These are phyloP conservation scores for Amyelois transitella DNA, from an alignment of 1,140 invertebrate genomes.

Conservation along the genomic window DNA sequence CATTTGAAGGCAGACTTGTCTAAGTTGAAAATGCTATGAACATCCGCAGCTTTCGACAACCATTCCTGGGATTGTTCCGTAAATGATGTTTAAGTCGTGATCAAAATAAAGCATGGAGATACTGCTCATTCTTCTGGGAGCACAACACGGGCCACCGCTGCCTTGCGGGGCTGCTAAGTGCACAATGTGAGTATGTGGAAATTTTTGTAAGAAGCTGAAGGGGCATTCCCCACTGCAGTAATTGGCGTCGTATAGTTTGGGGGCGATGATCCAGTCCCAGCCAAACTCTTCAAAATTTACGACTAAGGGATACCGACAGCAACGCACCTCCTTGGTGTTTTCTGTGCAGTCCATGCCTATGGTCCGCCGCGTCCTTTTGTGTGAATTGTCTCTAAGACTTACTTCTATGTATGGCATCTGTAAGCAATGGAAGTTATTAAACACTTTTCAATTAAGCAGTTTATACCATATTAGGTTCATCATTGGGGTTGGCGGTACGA, in stretches of 20 bases:
- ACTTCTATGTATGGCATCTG: slow-evolving; percentile 91
- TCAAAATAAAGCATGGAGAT: slow-evolving; percentile 97
- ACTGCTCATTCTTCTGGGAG: slow-evolving; percentile 89
- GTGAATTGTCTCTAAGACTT: slow-evolving; percentile 77
- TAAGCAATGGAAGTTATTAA: too few species aligned
- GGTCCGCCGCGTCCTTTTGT: slow-evolving; percentile 82
- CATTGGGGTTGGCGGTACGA: too few species aligned
- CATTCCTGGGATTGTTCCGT: slow-evolving; percentile 92
- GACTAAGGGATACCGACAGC: slow-evolving; percentile 92
- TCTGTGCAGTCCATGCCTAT: slow-evolving; percentile 87
- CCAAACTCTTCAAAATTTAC: slow-evolving; percentile 98
- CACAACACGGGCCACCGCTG: slow-evolving; percentile 90
- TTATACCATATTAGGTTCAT: too few species aligned
- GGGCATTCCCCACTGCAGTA: slow-evolving; percentile 97
- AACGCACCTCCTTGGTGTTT: slow-evolving; percentile 83
- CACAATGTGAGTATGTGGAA: slow-evolving; percentile 95
- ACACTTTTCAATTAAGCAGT: too few species aligned
- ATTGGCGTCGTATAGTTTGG: slow-evolving; percentile 95
- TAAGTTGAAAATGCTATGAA: slow-evolving; percentile 77
- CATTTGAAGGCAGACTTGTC: slow-evolving; percentile 20
- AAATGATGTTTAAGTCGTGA: slow-evolving; percentile 89
- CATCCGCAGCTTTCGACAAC: slow-evolving; percentile 94
- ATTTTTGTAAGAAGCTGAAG: slow-evolving; percentile 90
- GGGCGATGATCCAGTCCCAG: slow-evolving; percentile 99
- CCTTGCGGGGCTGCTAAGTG: slow-evolving; percentile 82